Percentiles rank a stretch among this genome's conserved stretches.
phyloP scores from a whole-genome alignment of 2,888 invertebrate genomes.

The Ophion ellenae region DNA sequence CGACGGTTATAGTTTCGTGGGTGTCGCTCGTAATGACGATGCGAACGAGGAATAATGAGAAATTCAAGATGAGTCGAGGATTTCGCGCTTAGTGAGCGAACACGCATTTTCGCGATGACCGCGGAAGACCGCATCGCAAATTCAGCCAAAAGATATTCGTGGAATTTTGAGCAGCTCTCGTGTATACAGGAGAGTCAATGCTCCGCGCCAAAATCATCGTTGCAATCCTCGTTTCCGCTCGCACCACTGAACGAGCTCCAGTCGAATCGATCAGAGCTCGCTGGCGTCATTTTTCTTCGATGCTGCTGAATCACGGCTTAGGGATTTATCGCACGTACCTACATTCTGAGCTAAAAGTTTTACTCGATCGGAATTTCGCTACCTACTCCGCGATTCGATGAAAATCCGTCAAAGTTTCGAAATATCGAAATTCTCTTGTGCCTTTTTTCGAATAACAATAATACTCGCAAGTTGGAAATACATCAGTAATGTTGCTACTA shows the following conservation, averaged over 20 bases:
- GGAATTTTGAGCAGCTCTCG: constrained; percentile 73
- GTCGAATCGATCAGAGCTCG: no score
- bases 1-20: constrained; percentile 60
- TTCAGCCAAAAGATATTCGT: constrained; percentile 72
- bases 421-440: not conserved
- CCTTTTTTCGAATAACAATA: no score
- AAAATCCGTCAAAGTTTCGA: not conserved
- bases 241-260: no score
- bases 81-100: not conserved
- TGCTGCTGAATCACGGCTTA: no score
- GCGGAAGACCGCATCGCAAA: constrained; percentile 29
- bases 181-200: constrained; percentile 71
- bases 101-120: constrained; percentile 17
- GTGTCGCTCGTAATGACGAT: constrained; percentile 31
- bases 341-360: no score
- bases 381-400: no score
- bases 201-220: constrained; percentile 47
- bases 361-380: not conserved
- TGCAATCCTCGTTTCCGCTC: no score
- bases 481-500: no score
- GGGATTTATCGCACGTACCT: not conserved
- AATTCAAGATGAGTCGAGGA: constrained; percentile 10
- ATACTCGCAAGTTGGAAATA: no score
- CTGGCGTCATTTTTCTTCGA: no score
- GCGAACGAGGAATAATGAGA: constrained; percentile 17